Conservation (phyloP, 2,113 vertebrate species). For the Oryzias woworae region DNA sequence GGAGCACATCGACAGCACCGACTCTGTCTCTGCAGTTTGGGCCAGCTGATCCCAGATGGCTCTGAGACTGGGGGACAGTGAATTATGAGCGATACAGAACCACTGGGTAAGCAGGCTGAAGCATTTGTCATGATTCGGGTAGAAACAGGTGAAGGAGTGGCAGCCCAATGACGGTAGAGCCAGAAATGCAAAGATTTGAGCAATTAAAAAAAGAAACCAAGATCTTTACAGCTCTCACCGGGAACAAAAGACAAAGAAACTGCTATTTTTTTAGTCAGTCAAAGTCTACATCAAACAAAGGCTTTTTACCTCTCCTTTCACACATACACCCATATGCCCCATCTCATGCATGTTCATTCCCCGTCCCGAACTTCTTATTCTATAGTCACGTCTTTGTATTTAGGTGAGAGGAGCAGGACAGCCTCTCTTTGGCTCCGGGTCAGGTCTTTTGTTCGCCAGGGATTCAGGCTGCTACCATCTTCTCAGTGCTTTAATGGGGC, state of each 20-base stretch:
- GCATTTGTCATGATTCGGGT: conserved; percentile 60
- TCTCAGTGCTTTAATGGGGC: conserved; percentile 76
- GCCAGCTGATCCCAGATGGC: conserved; percentile 56
- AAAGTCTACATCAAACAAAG: conserved; percentile 8
- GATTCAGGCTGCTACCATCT: conserved; percentile 57
- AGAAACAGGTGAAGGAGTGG: conserved; percentile 22
- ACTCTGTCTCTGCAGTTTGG: conserved; percentile 23
- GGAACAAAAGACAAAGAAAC: neutral
- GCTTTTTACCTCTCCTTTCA: conserved; percentile 41
- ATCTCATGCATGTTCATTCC: neutral
- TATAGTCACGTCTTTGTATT: conserved; percentile 47
- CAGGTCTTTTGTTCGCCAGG: conserved; percentile 62
- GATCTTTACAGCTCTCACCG: neutral
- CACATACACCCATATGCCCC: conserved; percentile 5
- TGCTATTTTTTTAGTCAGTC: neutral
- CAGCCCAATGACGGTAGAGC: conserved; percentile 5
- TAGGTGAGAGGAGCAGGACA: conserved; percentile 45
- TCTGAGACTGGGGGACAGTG: conserved; percentile 44
- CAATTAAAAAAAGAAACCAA: too few relatives aligned
- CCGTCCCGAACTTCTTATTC: conserved; percentile 32
- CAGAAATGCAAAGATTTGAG: conserved; percentile 4
- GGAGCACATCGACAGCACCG: conserved; percentile 18
- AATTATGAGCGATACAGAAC: conserved; percentile 67
- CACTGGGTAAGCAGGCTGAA: conserved; percentile 56
- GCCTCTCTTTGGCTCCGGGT: conserved; percentile 64